Conservation (phyloP, 1,140 invertebrate genomes). For the Drosophila serrata region DNA sequence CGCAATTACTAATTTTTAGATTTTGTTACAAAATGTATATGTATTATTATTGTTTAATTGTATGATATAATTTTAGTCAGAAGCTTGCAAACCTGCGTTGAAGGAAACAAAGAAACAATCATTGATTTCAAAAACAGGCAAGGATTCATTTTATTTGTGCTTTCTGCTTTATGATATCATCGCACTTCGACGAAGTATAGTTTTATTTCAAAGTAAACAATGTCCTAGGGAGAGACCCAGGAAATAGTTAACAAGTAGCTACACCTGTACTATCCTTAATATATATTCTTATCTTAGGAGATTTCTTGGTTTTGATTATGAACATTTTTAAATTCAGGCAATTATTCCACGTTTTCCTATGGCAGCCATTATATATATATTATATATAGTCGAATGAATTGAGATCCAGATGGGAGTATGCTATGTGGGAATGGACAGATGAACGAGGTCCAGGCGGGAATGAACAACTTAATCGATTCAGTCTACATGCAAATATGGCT, state of each 20-base stretch:
- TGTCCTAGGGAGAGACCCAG: too few relatives aligned
- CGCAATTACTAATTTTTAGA: too few relatives aligned
- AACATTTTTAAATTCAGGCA: neutral
- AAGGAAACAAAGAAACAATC: neutral
- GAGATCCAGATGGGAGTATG: neutral
- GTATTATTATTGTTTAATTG: too few relatives aligned
- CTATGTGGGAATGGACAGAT: neutral
- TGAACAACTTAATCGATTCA: neutral
- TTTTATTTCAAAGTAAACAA: too few relatives aligned
- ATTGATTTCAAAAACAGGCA: neutral
- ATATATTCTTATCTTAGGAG: neutral
- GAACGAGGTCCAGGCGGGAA: neutral
- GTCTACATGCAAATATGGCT: conserved; percentile 10
- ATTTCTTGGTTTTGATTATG: neutral
- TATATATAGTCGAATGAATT: neutral
- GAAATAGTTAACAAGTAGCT: neutral
- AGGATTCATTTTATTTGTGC: neutral
- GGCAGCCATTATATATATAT: neutral
- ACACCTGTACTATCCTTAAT: neutral
- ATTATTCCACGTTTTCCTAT: neutral
- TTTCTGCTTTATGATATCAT: neutral
- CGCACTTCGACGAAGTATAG: too few relatives aligned
- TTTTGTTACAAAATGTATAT: too few relatives aligned
- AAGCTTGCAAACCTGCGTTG: too few relatives aligned
- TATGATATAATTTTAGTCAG: too few relatives aligned